Percentiles rank a stretch among this genome's conserved stretches.
phyloP scores from a whole-genome alignment of 37 sponge, comb jelly and placozoan species.

The Tethya wilhelma region DNA sequence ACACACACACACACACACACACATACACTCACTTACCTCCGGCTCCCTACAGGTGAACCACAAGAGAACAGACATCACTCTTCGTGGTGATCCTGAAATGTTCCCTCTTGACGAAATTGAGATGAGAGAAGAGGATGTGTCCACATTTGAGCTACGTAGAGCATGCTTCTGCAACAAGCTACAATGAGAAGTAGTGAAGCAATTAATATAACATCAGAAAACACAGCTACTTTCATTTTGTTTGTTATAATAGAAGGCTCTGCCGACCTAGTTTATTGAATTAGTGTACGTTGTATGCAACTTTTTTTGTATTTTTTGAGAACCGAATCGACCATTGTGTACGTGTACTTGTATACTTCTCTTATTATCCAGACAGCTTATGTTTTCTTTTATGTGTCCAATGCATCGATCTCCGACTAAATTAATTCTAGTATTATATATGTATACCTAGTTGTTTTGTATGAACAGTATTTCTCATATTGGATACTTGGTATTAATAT shows the following conservation, averaged over 20 bases:
- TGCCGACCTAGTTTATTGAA: no score
- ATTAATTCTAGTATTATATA: no score
- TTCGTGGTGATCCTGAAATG: conserved; percentile 52
- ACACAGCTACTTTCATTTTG: background rate
- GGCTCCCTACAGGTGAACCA: conserved; percentile 31
- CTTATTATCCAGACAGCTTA: background rate
- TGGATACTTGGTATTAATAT: background rate
- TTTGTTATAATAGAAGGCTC: no score
- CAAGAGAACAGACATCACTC: conserved; percentile 36
- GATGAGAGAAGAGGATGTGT: conserved; percentile 21
- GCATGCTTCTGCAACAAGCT: conserved; percentile 70
- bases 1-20: no score
- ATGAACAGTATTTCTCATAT: no score
- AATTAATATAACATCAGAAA: background rate
- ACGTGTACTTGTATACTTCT: background rate
- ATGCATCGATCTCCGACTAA: background rate
- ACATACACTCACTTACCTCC: no score
- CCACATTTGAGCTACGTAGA: conserved; percentile 49
- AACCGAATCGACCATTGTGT: background rate
- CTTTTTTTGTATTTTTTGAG: background rate
- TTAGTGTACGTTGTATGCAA: no score
- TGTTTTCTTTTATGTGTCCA: background rate
- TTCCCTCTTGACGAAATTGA: conserved; percentile 40
- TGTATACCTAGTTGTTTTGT: no score
- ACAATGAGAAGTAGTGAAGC: background rate